Conservation (phyloP, 2,797 vertebrate genomes). For the Parotocinclus haroldoi region DNA sequence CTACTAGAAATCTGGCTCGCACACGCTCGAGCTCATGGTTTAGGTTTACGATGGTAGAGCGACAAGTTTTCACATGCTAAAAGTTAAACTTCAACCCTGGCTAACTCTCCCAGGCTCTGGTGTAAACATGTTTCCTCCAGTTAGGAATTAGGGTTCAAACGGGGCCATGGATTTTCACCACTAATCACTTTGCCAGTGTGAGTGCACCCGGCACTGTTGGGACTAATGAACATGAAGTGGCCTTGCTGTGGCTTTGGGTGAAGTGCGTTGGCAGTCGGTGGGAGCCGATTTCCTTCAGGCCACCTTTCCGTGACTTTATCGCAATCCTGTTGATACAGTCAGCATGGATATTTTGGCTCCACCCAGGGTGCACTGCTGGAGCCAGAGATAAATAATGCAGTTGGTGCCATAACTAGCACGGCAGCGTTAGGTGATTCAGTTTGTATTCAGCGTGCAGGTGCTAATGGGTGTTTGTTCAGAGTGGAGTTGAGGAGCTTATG, state of each 20-base stretch:
- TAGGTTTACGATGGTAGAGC: background rate
- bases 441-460: constrained; percentile 6
- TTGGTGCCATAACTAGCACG: background rate
- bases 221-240: too few species aligned
- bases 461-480: constrained; percentile 15
- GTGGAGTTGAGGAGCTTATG: background rate
- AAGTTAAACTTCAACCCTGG: constrained; percentile 34
- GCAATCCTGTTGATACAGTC: too few species aligned
- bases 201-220: background rate
- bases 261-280: too few species aligned
- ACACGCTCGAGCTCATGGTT: background rate
- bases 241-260: too few species aligned
- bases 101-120: constrained; percentile 19
- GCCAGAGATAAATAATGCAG: background rate
- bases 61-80: constrained; percentile 22
- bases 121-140: constrained; percentile 17
- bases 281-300: too few species aligned
- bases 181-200: background rate
- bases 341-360: too few species aligned
- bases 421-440: too few species aligned
- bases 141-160: constrained; percentile 28
- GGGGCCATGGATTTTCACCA: background rate
- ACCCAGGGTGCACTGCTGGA: background rate
- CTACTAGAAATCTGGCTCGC: background rate
- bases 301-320: too few species aligned